phyloP scores from a whole-genome alignment of 2,888 invertebrate species.

The Argyresthia albistria region DNA sequence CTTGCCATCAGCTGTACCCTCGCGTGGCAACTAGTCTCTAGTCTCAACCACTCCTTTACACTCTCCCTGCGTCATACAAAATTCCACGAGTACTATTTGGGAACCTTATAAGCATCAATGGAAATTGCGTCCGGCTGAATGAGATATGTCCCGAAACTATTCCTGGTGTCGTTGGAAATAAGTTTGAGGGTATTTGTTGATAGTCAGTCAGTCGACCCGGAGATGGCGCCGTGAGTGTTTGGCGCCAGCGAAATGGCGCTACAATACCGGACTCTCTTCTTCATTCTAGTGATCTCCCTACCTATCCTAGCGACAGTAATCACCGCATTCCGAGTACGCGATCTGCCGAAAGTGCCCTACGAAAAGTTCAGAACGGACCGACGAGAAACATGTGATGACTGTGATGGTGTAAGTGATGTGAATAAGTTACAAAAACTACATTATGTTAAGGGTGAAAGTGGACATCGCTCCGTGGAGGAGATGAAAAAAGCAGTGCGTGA shows the following conservation, averaged over 20 bases:
- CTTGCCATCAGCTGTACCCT: slow-evolving; percentile 67
- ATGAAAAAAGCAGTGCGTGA: slow-evolving; percentile 38
- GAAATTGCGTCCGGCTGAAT: slow-evolving; percentile 34
- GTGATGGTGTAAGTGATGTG: slow-evolving; percentile 42
- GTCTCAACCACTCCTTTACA: slow-evolving; percentile 46
- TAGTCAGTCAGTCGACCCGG: slow-evolving; percentile 34
- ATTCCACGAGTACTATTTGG: neutral
- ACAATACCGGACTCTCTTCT: slow-evolving; percentile 55
- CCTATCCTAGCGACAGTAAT: slow-evolving; percentile 64
- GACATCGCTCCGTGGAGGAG: slow-evolving; percentile 35
- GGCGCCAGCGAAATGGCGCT: slow-evolving; percentile 61
- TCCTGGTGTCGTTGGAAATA: neutral
- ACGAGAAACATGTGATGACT: slow-evolving; percentile 35
- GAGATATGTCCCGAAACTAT: slow-evolving; percentile 20
- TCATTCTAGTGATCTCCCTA: slow-evolving; percentile 60
- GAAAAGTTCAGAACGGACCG: slow-evolving; percentile 17
- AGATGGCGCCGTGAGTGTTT: slow-evolving; percentile 61
- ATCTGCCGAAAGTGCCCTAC: slow-evolving; percentile 33
- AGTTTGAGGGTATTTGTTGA: neutral
- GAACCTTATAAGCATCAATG: slow-evolving; percentile 30
- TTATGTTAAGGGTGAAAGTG: slow-evolving; percentile 47
- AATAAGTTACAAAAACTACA: slow-evolving; percentile 34
- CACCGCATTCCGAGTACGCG: slow-evolving; percentile 68
- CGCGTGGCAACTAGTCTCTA: slow-evolving; percentile 74
- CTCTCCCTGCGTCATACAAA: neutral